Evolutionary conservation across 2,797 vertebrate species (phyloP), one percentile per base, ranked within the genome.

Genomic region (Rhinella marina): DNA sequence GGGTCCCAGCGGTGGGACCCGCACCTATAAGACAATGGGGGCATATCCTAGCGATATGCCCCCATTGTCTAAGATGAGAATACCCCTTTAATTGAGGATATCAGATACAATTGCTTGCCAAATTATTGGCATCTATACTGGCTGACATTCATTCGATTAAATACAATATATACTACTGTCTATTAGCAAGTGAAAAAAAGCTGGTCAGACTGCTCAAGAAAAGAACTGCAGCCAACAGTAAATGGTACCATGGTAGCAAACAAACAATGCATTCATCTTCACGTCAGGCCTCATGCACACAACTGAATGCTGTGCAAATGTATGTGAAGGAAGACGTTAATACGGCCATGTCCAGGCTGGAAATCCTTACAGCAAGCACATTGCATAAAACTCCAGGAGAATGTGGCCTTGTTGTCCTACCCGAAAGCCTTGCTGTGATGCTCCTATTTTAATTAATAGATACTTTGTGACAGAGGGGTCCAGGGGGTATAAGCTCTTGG

Each of bases 1-100:
- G n/a, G n/a, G n/a, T n/a, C n/a, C n/a, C n/a, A n/a, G n/a, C n/a
- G n/a, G n/a, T n/a, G n/a, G n/a, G n/a, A n/a, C n/a, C n/a, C n/a
- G n/a, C n/a, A n/a, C n/a, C n/a, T n/a, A n/a, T n/a, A n/a, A n/a
- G n/a, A n/a, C n/a, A n/a, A n/a, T n/a, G n/a, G n/a, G n/a, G n/a
- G n/a, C n/a, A n/a, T n/a, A n/a, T n/a, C n/a, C n/a, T n/a, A n/a
- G n/a, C n/a, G n/a, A n/a, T n/a, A n/a, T n/a, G n/a, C n/a, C n/a
- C n/a, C n/a, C n/a, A n/a, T n/a, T n/a, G n/a, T n/a, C n/a, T n/a
- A n/a, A n/a, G n/a, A n/a, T n/a, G n/a, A n/a, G n/a, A n/a, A n/a
- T n/a, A n/a, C n/a, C n/a, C n/a, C n/a, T n/a, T n/a, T n/a, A 88
- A 7, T 1, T 70, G 52, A 82, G 81, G 81, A 77, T 72, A 54